Conservation (phyloP, 2,113 vertebrate genomes). For the Neoarius graeffei region DNA sequence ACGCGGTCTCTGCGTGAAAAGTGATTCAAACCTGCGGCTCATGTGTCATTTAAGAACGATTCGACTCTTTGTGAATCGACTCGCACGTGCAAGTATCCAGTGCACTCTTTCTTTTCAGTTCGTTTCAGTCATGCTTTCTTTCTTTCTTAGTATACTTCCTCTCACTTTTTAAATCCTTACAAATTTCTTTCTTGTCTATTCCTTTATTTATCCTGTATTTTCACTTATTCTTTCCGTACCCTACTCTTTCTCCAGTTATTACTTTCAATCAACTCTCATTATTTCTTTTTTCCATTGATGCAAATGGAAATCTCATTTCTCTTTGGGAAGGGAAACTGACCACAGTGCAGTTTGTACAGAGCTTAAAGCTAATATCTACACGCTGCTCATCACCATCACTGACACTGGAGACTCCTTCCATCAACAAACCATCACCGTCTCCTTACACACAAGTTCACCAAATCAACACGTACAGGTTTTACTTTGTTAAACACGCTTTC, state of each 20-base stretch:
- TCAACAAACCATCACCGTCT: not conserved
- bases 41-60: not conserved
- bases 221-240: not conserved
- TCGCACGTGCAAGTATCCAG: too few relatives aligned
- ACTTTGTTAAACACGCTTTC: not conserved
- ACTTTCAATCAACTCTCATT: not conserved
- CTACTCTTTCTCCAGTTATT: not conserved
- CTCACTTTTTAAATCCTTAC: too few relatives aligned
- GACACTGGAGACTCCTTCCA: not conserved
- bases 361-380: too few relatives aligned
- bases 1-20: not conserved
- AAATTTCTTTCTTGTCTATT: not conserved
- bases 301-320: too few relatives aligned
- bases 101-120: too few relatives aligned
- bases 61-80: not conserved
- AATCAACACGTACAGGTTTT: not conserved
- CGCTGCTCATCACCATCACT: too few relatives aligned
- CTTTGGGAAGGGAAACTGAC: too few relatives aligned
- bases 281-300: too few relatives aligned
- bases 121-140: too few relatives aligned
- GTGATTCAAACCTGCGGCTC: not conserved
- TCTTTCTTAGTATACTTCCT: too few relatives aligned
- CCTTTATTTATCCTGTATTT: not conserved
- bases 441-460: not conserved
- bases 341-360: too few relatives aligned